A percentile compares a stretch with the other conserved stretches of the same genome.
Evolutionary conservation across 2,113 vertebrate genomes (phyloP).

Genomic region (Oceanites oceanicus): DNA sequence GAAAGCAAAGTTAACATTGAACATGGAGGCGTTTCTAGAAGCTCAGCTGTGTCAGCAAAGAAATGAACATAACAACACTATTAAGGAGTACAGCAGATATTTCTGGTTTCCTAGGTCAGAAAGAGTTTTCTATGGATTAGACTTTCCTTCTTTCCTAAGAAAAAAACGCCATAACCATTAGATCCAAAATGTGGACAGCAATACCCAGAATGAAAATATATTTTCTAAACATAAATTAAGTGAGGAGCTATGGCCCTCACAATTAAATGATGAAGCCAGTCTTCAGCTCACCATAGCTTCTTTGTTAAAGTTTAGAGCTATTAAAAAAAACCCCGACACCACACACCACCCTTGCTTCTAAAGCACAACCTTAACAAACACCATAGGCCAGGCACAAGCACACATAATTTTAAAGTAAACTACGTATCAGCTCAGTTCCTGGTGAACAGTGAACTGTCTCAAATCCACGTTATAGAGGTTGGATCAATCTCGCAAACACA

Average conservation of each 20-base stretch:
- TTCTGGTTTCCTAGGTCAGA: constrained; percentile 22
- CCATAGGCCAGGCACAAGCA: background rate
- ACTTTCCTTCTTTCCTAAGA: background rate
- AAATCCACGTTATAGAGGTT: constrained; percentile 80
- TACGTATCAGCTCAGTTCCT: constrained; percentile 72
- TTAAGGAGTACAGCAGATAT: background rate
- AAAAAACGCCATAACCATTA: background rate
- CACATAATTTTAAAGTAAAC: constrained; percentile 68
- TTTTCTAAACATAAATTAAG: background rate
- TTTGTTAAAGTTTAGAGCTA: background rate
- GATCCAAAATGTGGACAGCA: background rate
- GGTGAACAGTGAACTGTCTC: constrained; percentile 85
- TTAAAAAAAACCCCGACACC: background rate
- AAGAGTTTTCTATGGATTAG: constrained; percentile 4
- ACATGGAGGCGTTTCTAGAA: constrained; percentile 10
- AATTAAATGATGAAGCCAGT: constrained; percentile 12
- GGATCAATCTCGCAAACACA: constrained; percentile 83
- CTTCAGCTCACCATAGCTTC: background rate
- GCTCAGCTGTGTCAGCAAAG: constrained; percentile 29
- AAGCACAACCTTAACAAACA: constrained; percentile 4
- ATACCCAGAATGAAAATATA: background rate
- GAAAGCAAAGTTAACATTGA: constrained; percentile 35
- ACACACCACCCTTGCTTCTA: background rate
- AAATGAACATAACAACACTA: constrained; percentile 27
- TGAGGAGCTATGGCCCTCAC: background rate